Evolutionary conservation across 2,888 invertebrate genomes (phyloP).

Genomic region (Salticus scenicus): DNA sequence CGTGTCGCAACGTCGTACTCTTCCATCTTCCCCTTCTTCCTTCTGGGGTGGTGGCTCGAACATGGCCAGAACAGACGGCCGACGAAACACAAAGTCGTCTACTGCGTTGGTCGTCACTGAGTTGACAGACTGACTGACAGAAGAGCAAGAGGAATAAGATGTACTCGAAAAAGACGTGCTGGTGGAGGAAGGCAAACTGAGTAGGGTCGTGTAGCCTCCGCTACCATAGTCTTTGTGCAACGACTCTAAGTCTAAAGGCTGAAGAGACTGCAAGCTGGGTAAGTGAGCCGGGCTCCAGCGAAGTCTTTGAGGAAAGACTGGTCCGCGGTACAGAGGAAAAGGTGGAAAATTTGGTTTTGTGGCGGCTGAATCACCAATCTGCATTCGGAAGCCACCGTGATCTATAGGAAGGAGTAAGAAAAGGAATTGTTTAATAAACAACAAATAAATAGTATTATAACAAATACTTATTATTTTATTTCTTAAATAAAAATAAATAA

Average conservation of each 20-base stretch:
- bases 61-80: constrained; percentile 40
- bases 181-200: constrained; percentile 39
- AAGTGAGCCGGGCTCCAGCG: constrained; percentile 39
- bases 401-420: constrained; percentile 11
- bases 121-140: constrained; percentile 32
- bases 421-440: too few species aligned
- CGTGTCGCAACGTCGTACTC: constrained; percentile 33
- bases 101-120: constrained; percentile 51
- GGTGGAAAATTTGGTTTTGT: constrained; percentile 27
- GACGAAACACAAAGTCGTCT: constrained; percentile 41
- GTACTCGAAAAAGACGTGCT: constrained; percentile 39
- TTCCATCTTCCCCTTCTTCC: neutral
- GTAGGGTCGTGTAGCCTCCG: constrained; percentile 30
- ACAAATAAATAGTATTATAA: too few species aligned
- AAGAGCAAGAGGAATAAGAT: constrained; percentile 39
- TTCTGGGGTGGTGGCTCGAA: constrained; percentile 28
- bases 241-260: constrained; percentile 32
- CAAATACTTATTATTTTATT: too few species aligned
- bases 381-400: constrained; percentile 44
- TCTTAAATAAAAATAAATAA: too few species aligned
- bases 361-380: constrained; percentile 20
- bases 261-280: constrained; percentile 38
- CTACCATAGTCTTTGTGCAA: constrained; percentile 31
- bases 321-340: constrained; percentile 8
- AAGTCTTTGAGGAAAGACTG: constrained; percentile 40